Evolutionary conservation across 2,113 vertebrate species (phyloP).

Genomic region (Polypterus senegalus): DNA sequence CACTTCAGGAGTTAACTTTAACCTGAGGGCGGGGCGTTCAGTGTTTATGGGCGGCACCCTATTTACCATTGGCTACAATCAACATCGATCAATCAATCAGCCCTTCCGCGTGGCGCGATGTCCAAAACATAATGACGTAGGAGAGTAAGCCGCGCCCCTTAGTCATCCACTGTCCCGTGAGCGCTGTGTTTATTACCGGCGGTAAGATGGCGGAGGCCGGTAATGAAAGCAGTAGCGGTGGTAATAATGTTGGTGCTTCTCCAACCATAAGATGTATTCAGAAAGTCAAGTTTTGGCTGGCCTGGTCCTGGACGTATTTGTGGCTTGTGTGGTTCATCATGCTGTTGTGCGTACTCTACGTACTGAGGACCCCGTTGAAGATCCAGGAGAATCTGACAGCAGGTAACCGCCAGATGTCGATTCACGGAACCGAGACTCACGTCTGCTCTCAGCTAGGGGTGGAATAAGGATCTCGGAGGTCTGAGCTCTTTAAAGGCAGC

Average conservation of each 20-base stretch:
- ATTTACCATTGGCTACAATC: too few species aligned
- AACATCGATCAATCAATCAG: too few species aligned
- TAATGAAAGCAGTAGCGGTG: conserved; percentile 33
- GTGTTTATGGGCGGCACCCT: too few species aligned
- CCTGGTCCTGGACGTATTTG: conserved; percentile 70
- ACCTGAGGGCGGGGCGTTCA: too few species aligned
- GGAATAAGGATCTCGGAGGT: too few species aligned
- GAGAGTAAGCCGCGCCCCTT: neutral
- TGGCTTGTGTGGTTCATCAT: conserved; percentile 68
- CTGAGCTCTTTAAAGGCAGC: too few species aligned
- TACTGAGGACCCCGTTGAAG: conserved; percentile 75
- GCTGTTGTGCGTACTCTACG: conserved; percentile 69
- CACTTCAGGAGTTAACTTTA: too few species aligned
- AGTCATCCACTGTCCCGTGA: conserved; percentile 53
- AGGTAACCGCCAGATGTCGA: conserved; percentile 46
- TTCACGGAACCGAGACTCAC: too few species aligned
- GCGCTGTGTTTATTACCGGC: conserved; percentile 58
- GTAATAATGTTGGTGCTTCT: conserved; percentile 13
- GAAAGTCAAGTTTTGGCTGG: conserved; percentile 52
- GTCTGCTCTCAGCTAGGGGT: too few species aligned
- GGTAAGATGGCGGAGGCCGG: conserved; percentile 55
- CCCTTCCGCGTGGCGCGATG: too few species aligned
- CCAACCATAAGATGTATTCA: conserved; percentile 50
- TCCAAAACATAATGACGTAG: too few species aligned
- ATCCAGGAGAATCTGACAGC: conserved; percentile 75